A percentile compares a stretch with the other conserved stretches of the same genome.
These are phyloP conservation scores for Ammodytes marinus DNA, from an alignment of 2,113 vertebrate genomes.

Conservation along the genomic window DNA sequence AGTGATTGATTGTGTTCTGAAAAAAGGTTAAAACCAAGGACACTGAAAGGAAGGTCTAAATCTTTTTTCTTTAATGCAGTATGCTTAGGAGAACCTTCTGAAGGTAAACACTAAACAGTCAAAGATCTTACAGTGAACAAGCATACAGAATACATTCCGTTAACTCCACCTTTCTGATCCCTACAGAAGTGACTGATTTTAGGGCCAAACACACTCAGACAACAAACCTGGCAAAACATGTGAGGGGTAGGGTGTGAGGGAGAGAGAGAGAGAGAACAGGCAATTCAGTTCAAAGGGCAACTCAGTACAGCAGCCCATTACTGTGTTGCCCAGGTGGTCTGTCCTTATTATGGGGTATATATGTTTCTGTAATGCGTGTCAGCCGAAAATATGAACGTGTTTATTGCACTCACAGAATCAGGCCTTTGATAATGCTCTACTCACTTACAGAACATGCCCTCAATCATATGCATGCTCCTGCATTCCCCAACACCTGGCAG, in stretches of 20 bases:
- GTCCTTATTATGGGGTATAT: constrained; percentile 71
- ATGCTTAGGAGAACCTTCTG: background rate
- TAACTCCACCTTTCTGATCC: constrained; percentile 49
- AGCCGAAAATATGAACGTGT: constrained; percentile 54
- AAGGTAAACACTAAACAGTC: constrained; percentile 5
- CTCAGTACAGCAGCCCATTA: constrained; percentile 62
- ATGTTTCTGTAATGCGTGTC: constrained; percentile 67
- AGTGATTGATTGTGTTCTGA: constrained; percentile 44
- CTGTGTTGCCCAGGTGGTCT: constrained; percentile 74
- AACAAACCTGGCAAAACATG: constrained; percentile 73
- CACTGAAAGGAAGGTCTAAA: background rate
- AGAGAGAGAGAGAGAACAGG: constrained; percentile 37
- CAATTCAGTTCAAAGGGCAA: constrained; percentile 67
- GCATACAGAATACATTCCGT: constrained; percentile 33
- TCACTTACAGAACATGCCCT: constrained; percentile 3
- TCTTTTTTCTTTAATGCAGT: background rate
- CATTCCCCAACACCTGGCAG: background rate
- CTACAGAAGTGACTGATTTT: constrained; percentile 60
- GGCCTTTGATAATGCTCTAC: constrained; percentile 28
- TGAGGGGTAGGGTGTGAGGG: constrained; percentile 49
- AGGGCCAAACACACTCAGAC: constrained; percentile 65
- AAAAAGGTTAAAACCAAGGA: constrained; percentile 53
- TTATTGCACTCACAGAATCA: constrained; percentile 21
- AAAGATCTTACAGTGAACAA: constrained; percentile 21
- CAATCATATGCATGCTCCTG: background rate